A percentile compares a stretch with the other conserved stretches of the same genome.
These are phyloP conservation scores for Psilopsiagon aymara DNA, from an alignment of 2,113 vertebrate genomes.

Conservation along the genomic window DNA sequence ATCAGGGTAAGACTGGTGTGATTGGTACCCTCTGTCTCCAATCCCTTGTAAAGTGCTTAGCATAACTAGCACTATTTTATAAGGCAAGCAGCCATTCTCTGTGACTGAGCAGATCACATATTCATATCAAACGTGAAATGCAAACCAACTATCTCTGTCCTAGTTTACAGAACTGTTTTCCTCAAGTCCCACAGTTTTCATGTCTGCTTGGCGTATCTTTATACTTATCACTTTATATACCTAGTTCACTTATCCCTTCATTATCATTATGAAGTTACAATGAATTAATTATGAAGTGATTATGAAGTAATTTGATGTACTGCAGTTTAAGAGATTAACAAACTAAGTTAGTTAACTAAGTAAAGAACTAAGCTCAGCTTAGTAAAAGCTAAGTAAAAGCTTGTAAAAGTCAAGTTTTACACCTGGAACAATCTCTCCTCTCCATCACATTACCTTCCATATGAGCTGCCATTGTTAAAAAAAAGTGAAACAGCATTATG, in stretches of 20 bases:
- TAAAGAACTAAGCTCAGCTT: background rate
- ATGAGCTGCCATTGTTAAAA: background rate
- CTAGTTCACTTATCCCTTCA: background rate
- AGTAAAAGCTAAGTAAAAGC: too few relatives aligned
- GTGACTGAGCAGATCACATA: accelerated
- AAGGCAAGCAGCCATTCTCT: background rate
- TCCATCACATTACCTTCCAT: background rate
- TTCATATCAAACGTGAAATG: background rate
- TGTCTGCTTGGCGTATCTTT: background rate
- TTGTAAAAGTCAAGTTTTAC: background rate
- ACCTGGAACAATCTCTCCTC: background rate
- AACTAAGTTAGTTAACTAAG: background rate
- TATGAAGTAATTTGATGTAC: background rate
- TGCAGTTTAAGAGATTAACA: background rate
- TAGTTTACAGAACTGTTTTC: background rate
- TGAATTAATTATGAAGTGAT: background rate
- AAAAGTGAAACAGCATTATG: background rate
- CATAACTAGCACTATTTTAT: background rate
- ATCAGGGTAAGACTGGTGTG: background rate
- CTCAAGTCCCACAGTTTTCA: background rate
- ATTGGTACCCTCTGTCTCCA: background rate
- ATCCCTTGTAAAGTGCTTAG: background rate
- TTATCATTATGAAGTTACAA: background rate
- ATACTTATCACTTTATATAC: background rate
- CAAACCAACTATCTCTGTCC: background rate